These are phyloP conservation scores for Nasua narica DNA, from an alignment of 2,797 vertebrate species.

Conservation along the genomic window DNA sequence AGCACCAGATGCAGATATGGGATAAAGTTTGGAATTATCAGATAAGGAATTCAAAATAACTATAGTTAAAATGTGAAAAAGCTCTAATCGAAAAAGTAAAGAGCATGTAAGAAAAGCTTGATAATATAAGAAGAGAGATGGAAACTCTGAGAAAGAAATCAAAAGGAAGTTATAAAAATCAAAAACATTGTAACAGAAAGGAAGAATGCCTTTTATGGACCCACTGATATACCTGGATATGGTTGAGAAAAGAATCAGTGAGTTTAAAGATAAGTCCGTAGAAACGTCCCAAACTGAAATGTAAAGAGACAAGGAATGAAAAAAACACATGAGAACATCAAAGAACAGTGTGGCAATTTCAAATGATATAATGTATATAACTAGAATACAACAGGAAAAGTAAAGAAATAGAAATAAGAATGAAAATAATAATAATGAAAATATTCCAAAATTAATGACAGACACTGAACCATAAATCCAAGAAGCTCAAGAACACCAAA, in stretches of 20 bases:
- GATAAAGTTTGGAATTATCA: neutral
- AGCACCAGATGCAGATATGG: neutral
- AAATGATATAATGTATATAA: neutral
- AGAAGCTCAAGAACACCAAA: neutral
- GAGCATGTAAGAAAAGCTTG: neutral
- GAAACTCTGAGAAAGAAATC: neutral
- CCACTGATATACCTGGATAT: neutral
- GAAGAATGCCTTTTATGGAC: neutral
- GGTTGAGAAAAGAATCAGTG: neutral
- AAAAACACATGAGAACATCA: neutral
- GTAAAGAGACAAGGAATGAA: neutral
- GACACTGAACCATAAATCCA: neutral
- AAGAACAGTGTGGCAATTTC: neutral
- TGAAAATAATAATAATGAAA: neutral
- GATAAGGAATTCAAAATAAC: neutral
- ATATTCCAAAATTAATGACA: neutral
- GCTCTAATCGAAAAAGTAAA: neutral
- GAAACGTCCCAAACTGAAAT: neutral
- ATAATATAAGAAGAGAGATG: neutral
- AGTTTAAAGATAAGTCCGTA: neutral
- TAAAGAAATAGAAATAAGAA: neutral
- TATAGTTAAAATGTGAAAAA: neutral
- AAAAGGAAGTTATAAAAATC: neutral
- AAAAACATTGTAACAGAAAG: neutral
- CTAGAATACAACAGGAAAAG: neutral